phyloP scores from a whole-genome alignment of 1,140 invertebrate species.

The Diprion similis region DNA sequence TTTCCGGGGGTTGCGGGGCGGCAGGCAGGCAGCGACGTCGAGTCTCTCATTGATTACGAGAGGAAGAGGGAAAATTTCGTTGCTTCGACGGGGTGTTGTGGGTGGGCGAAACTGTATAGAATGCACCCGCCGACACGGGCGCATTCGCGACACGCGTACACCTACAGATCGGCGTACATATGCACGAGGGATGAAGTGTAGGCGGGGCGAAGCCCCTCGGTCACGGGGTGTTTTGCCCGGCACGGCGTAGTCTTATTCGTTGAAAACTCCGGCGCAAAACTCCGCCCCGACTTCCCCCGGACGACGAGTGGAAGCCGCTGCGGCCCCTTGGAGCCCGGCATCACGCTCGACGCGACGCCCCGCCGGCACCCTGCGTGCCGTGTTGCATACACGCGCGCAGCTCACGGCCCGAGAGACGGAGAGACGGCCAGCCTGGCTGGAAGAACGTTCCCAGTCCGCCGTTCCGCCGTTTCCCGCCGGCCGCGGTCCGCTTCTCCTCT shows the following conservation, averaged over 20 bases:
- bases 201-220: slow-evolving; percentile 55
- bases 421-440: too few species aligned
- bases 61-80: slow-evolving; percentile 61
- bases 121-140: too few species aligned
- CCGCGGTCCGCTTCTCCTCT: too few species aligned
- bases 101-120: not conserved
- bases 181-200: slow-evolving; percentile 46
- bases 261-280: slow-evolving; percentile 63
- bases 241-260: slow-evolving; percentile 54
- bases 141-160: not conserved
- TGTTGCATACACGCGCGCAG: too few species aligned
- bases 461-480: too few species aligned
- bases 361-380: too few species aligned
- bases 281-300: slow-evolving; percentile 48
- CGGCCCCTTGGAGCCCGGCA: too few species aligned
- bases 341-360: too few species aligned
- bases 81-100: slow-evolving; percentile 26
- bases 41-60: slow-evolving; percentile 60
- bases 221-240: slow-evolving; percentile 42
- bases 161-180: not conserved
- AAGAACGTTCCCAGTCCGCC: too few species aligned
- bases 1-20: too few species aligned
- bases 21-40: slow-evolving; percentile 40
- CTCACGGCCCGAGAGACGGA: too few species aligned
- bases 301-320: too few species aligned